Evolutionary conservation across 2,797 vertebrate species (phyloP).

Genomic region (Zonotrichia albicollis): DNA sequence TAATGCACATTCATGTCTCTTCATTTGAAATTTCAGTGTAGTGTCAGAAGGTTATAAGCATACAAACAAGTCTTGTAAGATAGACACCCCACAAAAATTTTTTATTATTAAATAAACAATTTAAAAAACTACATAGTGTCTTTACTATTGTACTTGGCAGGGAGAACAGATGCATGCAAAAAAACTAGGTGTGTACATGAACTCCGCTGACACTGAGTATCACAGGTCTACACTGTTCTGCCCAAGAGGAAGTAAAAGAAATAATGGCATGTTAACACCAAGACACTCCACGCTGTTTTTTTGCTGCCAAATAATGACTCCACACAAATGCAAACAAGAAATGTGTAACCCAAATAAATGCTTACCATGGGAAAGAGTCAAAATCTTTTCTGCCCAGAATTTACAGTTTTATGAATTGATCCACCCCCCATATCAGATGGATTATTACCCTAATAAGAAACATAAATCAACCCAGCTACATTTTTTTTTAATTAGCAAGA

Average conservation of each 20-base stretch:
- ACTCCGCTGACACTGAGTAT: neutral
- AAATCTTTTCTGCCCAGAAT: conserved; percentile 9
- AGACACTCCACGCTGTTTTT: neutral
- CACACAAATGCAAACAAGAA: neutral
- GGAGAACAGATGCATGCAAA: neutral
- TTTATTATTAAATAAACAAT: neutral
- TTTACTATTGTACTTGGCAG: neutral
- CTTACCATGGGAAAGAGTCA: neutral
- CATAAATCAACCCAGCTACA: conserved; percentile 21
- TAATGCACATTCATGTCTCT: neutral
- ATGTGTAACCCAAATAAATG: conserved; percentile 20
- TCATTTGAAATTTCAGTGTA: conserved; percentile 21
- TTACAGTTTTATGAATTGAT: conserved; percentile 54
- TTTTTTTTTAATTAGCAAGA: neutral
- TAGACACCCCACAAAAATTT: neutral
- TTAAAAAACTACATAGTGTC: neutral
- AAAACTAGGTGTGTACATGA: neutral
- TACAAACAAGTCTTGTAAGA: neutral
- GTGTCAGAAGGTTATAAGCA: conserved; percentile 4
- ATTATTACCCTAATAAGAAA: conserved; percentile 44
- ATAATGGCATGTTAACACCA: neutral
- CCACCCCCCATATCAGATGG: neutral
- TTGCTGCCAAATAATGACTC: neutral
- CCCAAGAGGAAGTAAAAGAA: neutral
- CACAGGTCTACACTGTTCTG: neutral